Base-by-base conservation (phyloP, 2,797 vertebrate genomes). In the Oceanodroma leucorhoa region DNA sequence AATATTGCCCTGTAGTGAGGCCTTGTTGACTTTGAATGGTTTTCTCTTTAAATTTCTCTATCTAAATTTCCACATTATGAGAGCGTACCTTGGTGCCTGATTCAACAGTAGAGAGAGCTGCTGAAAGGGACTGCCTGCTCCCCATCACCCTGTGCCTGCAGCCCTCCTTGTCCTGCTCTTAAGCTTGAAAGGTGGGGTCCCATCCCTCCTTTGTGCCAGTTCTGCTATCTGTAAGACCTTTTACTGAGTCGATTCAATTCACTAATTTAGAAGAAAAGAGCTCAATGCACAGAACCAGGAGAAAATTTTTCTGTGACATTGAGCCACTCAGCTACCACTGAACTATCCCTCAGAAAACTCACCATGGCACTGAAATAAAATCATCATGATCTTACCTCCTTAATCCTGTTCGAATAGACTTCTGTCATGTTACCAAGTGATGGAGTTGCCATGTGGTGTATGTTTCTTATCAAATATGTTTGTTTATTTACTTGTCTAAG, bases 281-380 rank as follows among this genome's bases (percentile, higher is more conserved):
- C 24, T 76, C n/a, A 73, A 48, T 2, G 2, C 16, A 77, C n/a
- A 73, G 12, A 82, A 50, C 1, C 0, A 1, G 24, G 4, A 76
- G 40, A 58, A 34, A 0, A 15, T 12, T 54, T 79, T 89, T 48
- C 29, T 66, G 15, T 66, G 62, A 14, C 81, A 54, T 11, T 21
- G 9, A 89, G 24, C 27, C 60, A 69, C 58, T 78, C 73, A 69
- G 18, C 46, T 93, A 18, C 46, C 24, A 72, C 27, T 50, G 55
- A 89, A 69, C 24, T 75, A 43, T 71, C 13, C n/a, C n/a, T 69
- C 27, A 55, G 86, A 82, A 94, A 76, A 88, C 17, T 66, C 75
- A 90, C 75, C 48, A 82, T 89, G 55, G 26, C 51, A 71, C 24
- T 65, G 57, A 90, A 92, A 72, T 80, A 83, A 91, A 90, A 84